Conservation (phyloP, 2,888 invertebrate genomes). For the Malacosoma neustria region DNA sequence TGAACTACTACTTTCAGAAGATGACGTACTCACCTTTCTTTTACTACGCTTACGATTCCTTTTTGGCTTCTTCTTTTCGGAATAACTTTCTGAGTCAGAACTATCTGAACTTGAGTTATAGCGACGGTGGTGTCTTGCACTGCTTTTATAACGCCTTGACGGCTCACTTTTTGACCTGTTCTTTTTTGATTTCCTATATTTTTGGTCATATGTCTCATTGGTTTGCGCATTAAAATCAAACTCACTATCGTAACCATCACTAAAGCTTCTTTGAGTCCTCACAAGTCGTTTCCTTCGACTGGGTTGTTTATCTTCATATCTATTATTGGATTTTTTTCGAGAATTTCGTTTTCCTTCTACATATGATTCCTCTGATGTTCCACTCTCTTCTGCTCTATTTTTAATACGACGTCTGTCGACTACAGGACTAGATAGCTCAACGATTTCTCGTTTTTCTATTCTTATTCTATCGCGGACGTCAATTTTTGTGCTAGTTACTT, state of each 20-base stretch:
- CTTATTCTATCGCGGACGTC: constrained; percentile 64
- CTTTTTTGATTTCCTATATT: constrained; percentile 41
- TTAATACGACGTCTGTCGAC: constrained; percentile 37
- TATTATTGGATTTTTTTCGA: constrained; percentile 34
- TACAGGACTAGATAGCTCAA: constrained; percentile 60
- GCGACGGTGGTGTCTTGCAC: constrained; percentile 35
- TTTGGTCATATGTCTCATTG: constrained; percentile 31
- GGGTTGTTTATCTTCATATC: constrained; percentile 39
- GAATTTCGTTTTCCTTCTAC: constrained; percentile 46
- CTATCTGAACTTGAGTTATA: constrained; percentile 47
- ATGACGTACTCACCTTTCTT: constrained; percentile 46
- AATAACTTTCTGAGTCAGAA: constrained; percentile 45
- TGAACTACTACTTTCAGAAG: constrained; percentile 57
- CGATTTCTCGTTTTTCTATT: constrained; percentile 67
- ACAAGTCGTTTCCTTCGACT: constrained; percentile 47
- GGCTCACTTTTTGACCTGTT: constrained; percentile 67
- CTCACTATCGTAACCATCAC: constrained; percentile 67
- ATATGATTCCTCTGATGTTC: constrained; percentile 59
- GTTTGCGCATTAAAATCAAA: constrained; percentile 35
- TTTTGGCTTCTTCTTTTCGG: constrained; percentile 54
- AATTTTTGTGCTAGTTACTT: constrained; percentile 69
- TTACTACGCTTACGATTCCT: constrained; percentile 51
- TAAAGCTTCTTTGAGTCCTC: constrained; percentile 61
- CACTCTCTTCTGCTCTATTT: constrained; percentile 32
- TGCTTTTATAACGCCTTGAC: constrained; percentile 43